Conservation (phyloP, 2,888 invertebrate species). For the Philonicus albiceps region DNA sequence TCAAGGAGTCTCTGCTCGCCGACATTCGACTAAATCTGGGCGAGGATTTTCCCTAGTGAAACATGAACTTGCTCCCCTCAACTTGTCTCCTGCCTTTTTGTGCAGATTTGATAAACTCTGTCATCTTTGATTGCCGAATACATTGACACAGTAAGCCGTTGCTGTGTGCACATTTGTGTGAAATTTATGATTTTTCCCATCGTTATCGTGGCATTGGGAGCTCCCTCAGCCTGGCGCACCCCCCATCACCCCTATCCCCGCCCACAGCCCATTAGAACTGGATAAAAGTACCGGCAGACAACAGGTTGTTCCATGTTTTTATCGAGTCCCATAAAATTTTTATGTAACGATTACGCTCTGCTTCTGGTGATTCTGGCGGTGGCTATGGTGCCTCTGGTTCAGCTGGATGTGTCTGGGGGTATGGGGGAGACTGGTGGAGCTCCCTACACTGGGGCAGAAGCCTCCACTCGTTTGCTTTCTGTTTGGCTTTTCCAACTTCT, state of each 20-base stretch:
- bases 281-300: constrained; percentile 49
- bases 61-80: background rate
- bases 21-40: constrained; percentile 57
- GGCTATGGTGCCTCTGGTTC: background rate
- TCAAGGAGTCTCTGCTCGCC: constrained; percentile 56
- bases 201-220: constrained; percentile 38
- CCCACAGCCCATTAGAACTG: constrained; percentile 49
- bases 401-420: constrained; percentile 39
- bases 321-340: constrained; percentile 50
- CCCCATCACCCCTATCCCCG: constrained; percentile 8
- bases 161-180: constrained; percentile 42
- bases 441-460: background rate
- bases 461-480: constrained; percentile 40
- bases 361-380: constrained; percentile 38
- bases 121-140: constrained; percentile 9
- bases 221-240: background rate
- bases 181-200: constrained; percentile 49
- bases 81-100: background rate
- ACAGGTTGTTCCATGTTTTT: constrained; percentile 50
- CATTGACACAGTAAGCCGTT: background rate
- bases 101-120: constrained; percentile 27
- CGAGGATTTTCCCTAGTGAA: background rate
- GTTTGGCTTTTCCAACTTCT: constrained; percentile 41
- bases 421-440: background rate
- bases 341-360: constrained; percentile 50